phyloP scores from a whole-genome alignment of 2,888 invertebrate species.

The Drosophila neonasuta region DNA sequence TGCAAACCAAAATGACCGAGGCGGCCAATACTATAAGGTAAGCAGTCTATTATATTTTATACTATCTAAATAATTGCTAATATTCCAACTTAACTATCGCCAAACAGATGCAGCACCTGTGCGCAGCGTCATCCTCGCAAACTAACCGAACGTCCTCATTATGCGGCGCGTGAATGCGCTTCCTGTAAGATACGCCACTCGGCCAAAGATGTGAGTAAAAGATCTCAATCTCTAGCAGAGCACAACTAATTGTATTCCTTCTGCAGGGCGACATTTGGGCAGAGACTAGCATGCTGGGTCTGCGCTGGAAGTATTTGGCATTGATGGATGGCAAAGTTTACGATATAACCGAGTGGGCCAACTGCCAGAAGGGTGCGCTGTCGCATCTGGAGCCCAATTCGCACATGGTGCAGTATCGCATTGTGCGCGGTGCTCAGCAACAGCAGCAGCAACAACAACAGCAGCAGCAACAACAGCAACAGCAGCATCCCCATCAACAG shows the following conservation, averaged over 20 bases:
- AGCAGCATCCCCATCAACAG: conserved; percentile 72
- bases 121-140: conserved; percentile 94
- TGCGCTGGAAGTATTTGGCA: conserved; percentile 96
- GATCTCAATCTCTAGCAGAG: background rate
- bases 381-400: conserved; percentile 93
- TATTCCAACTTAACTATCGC: background rate
- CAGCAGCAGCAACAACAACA: conserved; percentile 79
- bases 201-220: conserved; percentile 88
- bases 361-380: conserved; percentile 88
- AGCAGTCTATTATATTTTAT: conserved; percentile 4
- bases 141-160: conserved; percentile 92
- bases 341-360: conserved; percentile 98
- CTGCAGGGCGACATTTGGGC: conserved; percentile 97
- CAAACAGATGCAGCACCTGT: conserved; percentile 93
- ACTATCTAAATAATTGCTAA: background rate
- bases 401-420: conserved; percentile 90
- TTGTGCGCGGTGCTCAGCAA: conserved; percentile 82
- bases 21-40: conserved; percentile 94
- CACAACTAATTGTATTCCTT: background rate
- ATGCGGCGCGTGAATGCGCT: conserved; percentile 95
- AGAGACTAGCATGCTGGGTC: conserved; percentile 93
- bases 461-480: conserved; percentile 68
- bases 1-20: conserved; percentile 96
- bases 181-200: conserved; percentile 95
- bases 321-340: conserved; percentile 98